Percentiles rank a stretch among this genome's conserved stretches.
These are phyloP conservation scores for Bradypus variegatus DNA, from an alignment of 2,797 vertebrate genomes.

Conservation along the genomic window DNA sequence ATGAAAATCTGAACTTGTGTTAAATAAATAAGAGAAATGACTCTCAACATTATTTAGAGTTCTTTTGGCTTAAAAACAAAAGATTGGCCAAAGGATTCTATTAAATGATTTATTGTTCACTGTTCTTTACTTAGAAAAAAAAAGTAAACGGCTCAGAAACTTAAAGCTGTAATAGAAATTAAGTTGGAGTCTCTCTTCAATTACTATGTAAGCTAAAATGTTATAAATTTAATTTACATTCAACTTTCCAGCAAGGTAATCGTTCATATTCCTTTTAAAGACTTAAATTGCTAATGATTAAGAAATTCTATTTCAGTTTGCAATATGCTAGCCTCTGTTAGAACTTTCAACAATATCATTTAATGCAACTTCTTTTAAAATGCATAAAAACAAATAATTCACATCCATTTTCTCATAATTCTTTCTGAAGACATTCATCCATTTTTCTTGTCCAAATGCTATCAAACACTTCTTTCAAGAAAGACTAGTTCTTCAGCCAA, in stretches of 20 bases:
- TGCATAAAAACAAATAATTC: neutral
- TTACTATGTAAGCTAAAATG: neutral
- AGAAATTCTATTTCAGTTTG: conserved; percentile 28
- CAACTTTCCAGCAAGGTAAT: neutral
- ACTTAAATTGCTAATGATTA: neutral
- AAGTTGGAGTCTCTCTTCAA: neutral
- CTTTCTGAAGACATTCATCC: neutral
- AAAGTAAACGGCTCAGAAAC: neutral
- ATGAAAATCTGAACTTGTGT: conserved; percentile 16
- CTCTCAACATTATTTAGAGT: neutral
- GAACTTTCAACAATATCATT: neutral
- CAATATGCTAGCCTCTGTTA: neutral
- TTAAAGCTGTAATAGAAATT: neutral
- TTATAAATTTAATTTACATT: neutral
- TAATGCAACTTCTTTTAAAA: conserved; percentile 21
- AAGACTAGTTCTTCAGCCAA: neutral
- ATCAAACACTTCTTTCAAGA: neutral
- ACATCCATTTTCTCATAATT: neutral
- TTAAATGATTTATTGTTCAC: conserved; percentile 1
- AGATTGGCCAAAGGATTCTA: neutral
- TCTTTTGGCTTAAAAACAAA: neutral
- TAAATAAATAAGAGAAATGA: neutral
- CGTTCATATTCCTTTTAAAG: conserved; percentile 3
- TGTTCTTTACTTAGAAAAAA: neutral
- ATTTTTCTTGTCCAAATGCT: neutral